Evolutionary conservation across 2,888 invertebrate species (phyloP).

Genomic region (Philhelius pedissequus): DNA sequence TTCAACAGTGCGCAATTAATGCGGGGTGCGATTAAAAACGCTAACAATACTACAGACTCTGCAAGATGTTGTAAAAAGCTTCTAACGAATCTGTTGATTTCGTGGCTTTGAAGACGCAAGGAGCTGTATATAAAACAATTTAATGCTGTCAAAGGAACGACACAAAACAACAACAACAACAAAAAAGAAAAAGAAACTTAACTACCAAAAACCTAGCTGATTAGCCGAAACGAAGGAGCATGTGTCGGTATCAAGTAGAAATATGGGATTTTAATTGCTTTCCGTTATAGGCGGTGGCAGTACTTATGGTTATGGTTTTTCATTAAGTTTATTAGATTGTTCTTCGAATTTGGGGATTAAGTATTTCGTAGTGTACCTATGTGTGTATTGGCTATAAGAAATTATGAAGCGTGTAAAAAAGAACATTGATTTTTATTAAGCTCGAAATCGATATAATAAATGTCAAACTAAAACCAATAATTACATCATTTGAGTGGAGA

Average conservation of each 20-base stretch:
- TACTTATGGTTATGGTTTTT: slow-evolving; percentile 20
- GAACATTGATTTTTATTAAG: neutral
- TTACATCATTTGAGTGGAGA: neutral
- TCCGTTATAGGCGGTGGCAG: neutral
- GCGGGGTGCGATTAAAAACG: slow-evolving; percentile 8
- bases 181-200: neutral
- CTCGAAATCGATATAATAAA: neutral
- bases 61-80: neutral
- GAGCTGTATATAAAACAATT: neutral
- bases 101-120: neutral
- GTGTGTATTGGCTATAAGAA: neutral
- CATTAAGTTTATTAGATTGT: slow-evolving; percentile 16
- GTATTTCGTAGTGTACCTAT: neutral
- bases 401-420: slow-evolving; percentile 3
- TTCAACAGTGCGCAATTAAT: slow-evolving; percentile 25
- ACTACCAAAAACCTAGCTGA: slow-evolving; percentile 6
- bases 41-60: neutral
- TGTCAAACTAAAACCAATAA: slow-evolving; percentile 18
- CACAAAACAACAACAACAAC: neutral
- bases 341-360: neutral
- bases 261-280: slow-evolving; percentile 28
- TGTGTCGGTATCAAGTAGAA: neutral
- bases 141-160: neutral
- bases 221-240: neutral
- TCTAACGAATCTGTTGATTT: neutral